Conservation (phyloP, 2,888 invertebrate species). For the Pemphredon lugubris region DNA sequence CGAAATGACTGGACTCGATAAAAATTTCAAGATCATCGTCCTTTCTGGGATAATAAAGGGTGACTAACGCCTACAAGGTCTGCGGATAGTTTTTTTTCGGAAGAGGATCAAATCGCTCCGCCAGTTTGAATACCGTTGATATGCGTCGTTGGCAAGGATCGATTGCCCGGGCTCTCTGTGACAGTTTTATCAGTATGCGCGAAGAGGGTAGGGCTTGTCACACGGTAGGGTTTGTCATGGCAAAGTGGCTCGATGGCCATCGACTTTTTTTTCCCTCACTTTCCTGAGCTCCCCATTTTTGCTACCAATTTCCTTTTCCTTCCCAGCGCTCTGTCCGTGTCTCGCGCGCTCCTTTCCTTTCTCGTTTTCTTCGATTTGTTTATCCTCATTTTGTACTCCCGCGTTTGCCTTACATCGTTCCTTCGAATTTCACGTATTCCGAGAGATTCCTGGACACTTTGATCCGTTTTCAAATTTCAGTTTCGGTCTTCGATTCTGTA, state of each 20-base stretch:
- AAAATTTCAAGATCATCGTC: constrained; percentile 23
- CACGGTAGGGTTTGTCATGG: constrained; percentile 35
- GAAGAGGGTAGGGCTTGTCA: constrained; percentile 26
- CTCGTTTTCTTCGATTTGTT: background rate
- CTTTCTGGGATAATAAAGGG: no score
- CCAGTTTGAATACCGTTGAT: constrained; percentile 28
- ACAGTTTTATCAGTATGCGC: constrained; percentile 59
- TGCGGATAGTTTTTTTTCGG: background rate
- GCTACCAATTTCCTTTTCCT: constrained; percentile 25
- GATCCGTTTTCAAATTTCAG: background rate
- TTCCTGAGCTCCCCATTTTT: constrained; percentile 18
- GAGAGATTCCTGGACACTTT: background rate
- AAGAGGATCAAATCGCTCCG: background rate
- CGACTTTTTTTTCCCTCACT: constrained; percentile 30
- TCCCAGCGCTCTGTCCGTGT: constrained; percentile 9
- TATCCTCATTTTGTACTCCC: background rate
- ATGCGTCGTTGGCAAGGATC: constrained; percentile 43
- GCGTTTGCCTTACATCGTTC: background rate
- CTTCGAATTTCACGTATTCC: background rate
- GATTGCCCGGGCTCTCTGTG: constrained; percentile 48
- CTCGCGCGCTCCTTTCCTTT: constrained; percentile 1
- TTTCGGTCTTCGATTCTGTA: no score
- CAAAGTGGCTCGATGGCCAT: constrained; percentile 41
- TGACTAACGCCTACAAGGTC: no score
- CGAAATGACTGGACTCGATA: no score